Conservation (phyloP, 2,888 invertebrate species). For the Labia minor region DNA sequence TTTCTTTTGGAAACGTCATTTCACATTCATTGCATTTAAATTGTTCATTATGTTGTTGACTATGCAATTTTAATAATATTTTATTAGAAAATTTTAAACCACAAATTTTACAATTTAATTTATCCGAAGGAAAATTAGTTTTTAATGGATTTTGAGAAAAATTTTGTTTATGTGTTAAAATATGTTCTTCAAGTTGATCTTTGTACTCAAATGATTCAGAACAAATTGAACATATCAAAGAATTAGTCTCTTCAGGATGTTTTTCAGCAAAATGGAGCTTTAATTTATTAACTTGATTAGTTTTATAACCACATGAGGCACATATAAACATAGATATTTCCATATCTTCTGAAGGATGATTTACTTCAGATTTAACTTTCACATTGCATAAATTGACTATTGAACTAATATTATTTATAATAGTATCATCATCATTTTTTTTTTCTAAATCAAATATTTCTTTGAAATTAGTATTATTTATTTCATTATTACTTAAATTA, state of each 20-base stretch:
- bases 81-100: conserved; percentile 22
- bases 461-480: conserved; percentile 14
- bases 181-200: not conserved
- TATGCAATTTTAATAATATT: conserved; percentile 22
- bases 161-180: not conserved
- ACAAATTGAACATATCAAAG: not conserved
- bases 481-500: conserved; percentile 14
- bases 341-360: not conserved
- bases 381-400: not conserved
- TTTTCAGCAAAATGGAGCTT: conserved; percentile 20
- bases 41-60: conserved; percentile 23
- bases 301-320: conserved; percentile 21
- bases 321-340: conserved; percentile 17
- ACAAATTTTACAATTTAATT: conserved; percentile 22
- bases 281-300: conserved; percentile 14
- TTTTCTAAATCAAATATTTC: conserved; percentile 17
- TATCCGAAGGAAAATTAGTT: too few relatives aligned
- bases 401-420: too few relatives aligned
- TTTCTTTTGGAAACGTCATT: conserved; percentile 23
- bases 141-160: too few relatives aligned
- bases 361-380: not conserved
- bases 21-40: conserved; percentile 24
- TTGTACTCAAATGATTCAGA: not conserved
- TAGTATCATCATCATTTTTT: not conserved
- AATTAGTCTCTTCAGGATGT: not conserved